phyloP scores from a whole-genome alignment of 2,797 vertebrate genomes.

The Enteromius argenteus region DNA sequence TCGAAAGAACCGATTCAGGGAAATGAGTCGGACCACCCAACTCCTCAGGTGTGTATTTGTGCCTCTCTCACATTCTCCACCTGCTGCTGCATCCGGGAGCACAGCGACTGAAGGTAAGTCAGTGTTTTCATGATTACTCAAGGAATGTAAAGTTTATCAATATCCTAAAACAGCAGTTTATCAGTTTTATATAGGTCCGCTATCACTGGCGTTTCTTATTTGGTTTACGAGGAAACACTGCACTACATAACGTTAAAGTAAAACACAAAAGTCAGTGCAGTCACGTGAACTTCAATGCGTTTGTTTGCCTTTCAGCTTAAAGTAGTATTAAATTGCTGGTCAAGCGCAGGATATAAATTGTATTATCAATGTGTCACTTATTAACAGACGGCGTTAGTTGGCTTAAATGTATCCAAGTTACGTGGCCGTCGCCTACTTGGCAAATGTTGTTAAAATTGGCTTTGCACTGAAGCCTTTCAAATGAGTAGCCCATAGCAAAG shows the following conservation, averaged over 20 bases:
- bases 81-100: slow-evolving; percentile 44
- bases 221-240: not conserved
- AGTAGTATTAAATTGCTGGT: not conserved
- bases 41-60: slow-evolving; percentile 7
- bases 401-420: slow-evolving; percentile 48
- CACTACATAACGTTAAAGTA: not conserved
- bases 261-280: not conserved
- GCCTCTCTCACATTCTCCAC: slow-evolving; percentile 11
- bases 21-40: not conserved
- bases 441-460: not conserved
- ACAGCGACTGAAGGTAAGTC: slow-evolving; percentile 3
- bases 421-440: not conserved
- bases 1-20: slow-evolving; percentile 20
- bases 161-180: not conserved
- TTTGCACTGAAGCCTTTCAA: not conserved
- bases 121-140: not conserved
- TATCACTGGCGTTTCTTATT: not conserved
- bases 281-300: not conserved
- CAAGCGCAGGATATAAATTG: not conserved
- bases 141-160: not conserved
- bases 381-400: slow-evolving; percentile 4
- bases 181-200: not conserved
- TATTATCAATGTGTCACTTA: slow-evolving; percentile 13
- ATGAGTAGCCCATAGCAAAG: not conserved
- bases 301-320: slow-evolving; percentile 1